phyloP scores from a whole-genome alignment of 2,888 invertebrate species.

The Mimachlamys varia region DNA sequence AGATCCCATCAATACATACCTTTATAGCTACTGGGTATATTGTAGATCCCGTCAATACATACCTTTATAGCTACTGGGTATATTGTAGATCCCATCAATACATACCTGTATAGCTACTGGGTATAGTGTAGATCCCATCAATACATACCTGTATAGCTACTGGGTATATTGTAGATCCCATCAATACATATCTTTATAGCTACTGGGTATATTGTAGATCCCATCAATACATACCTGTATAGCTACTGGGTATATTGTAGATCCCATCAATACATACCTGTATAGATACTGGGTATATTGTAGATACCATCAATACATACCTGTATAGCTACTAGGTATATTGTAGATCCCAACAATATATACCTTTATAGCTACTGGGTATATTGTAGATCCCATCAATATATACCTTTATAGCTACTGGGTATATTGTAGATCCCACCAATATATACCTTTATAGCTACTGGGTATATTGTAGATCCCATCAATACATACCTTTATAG shows the following conservation, averaged over 20 bases:
- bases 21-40: too few species aligned
- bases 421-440: constrained; percentile 98
- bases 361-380: constrained; percentile 99
- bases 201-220: constrained; percentile 97
- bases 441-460: constrained; percentile 94
- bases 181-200: constrained; percentile 94
- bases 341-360: constrained; percentile 48
- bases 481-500: constrained; percentile 99
- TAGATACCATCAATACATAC: constrained; percentile 99
- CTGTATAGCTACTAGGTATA: too few species aligned
- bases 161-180: constrained; percentile 98
- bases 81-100: constrained; percentile 98
- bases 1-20: constrained; percentile 99
- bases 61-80: constrained; percentile 99
- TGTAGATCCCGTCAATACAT: constrained; percentile 56
- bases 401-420: constrained; percentile 96
- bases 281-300: constrained; percentile 98
- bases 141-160: constrained; percentile 95
- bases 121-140: too few species aligned
- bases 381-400: constrained; percentile 95
- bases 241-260: too few species aligned
- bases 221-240: constrained; percentile 99
- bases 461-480: constrained; percentile 98
- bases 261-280: constrained; percentile 85
- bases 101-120: too few species aligned